Base-by-base conservation (phyloP, 2,888 invertebrate genomes). In the Amphimallon solstitiale region DNA sequence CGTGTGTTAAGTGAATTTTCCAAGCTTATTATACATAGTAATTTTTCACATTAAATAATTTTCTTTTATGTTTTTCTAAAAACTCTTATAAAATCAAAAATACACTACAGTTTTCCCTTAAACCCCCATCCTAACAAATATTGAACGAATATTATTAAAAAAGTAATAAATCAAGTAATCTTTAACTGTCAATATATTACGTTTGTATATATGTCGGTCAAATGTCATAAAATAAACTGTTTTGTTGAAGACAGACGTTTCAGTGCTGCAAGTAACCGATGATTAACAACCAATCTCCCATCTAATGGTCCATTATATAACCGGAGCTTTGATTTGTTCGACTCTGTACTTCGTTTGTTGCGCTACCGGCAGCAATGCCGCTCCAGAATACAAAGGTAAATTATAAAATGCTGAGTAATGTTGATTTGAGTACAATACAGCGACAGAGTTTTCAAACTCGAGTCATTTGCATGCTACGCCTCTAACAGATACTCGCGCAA, bases 301-400 rank as follows among this genome's bases (percentile, higher is more conserved):
- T 67, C 63, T 73, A 72, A 74, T 74, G 73, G 72, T 68, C 71
- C 69, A 72, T 72, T 73, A 71, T 74, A 70, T 68, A 66, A 63
- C 63, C 49, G 67, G 56, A 65, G 68, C 62, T 69, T 70, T 73
- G 73, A 73, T 73, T 73, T 74, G 72, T 73, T 73, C 72, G 68
- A 68, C 60, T 68, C 64, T 66, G 65, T 71, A 70, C 68, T 72
- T 69, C 69, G 73, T 74, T 72, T 72, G 70, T 48, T 62, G 68
- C 63, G 68, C 52, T 34, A 65, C 21, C 67, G 61, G 61, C 61
- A 63, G 59, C 67, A 63, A 68, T 56, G 54, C 63, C 63, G 63
- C 40, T 43, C 59, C 67, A 52, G 66, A 64, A 68, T 66, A 70
- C 71, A 71, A 72, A 74, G 73, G 74, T 74, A 73, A 74, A 72